Conservation (phyloP, 1,140 invertebrate genomes). For the Drosophila ercepeae region DNA sequence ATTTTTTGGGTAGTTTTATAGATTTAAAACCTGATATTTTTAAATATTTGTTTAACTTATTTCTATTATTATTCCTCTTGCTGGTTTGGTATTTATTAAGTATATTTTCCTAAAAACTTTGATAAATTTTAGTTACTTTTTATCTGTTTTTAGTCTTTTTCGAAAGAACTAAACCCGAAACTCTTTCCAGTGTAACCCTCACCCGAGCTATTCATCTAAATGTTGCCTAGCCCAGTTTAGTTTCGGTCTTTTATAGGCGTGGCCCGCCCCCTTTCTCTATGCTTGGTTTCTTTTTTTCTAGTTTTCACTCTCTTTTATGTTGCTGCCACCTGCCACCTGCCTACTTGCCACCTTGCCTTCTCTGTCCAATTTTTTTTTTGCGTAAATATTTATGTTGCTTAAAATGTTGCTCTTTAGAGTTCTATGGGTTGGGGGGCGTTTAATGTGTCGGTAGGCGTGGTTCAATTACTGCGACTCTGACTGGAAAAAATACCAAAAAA, state of each 20-base stretch:
- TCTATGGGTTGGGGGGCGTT: background rate
- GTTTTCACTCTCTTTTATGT: constrained; percentile 43
- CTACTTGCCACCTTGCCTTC: background rate
- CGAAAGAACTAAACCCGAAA: background rate
- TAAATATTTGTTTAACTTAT: too few relatives aligned
- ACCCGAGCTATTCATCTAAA: constrained; percentile 29
- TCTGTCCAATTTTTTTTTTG: constrained; percentile 3
- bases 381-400: constrained; percentile 47
- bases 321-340: background rate
- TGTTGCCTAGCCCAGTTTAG: constrained; percentile 34
- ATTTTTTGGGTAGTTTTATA: too few relatives aligned
- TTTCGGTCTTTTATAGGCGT: constrained; percentile 2
- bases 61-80: too few relatives aligned
- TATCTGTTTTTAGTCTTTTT: background rate
- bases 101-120: background rate
- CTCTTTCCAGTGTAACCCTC: constrained; percentile 1
- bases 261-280: constrained; percentile 14
- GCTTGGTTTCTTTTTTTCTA: constrained; percentile 15
- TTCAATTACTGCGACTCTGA: constrained; percentile 20
- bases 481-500: background rate
- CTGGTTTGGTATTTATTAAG: too few relatives aligned
- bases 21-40: too few relatives aligned
- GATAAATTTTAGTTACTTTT: background rate
- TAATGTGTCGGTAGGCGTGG: constrained; percentile 31
- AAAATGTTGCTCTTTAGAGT: constrained; percentile 40